Percentiles rank a stretch among this genome's conserved stretches.
Evolutionary conservation across 2,797 vertebrate species (phyloP).

Genomic region (Spea hammondii): DNA sequence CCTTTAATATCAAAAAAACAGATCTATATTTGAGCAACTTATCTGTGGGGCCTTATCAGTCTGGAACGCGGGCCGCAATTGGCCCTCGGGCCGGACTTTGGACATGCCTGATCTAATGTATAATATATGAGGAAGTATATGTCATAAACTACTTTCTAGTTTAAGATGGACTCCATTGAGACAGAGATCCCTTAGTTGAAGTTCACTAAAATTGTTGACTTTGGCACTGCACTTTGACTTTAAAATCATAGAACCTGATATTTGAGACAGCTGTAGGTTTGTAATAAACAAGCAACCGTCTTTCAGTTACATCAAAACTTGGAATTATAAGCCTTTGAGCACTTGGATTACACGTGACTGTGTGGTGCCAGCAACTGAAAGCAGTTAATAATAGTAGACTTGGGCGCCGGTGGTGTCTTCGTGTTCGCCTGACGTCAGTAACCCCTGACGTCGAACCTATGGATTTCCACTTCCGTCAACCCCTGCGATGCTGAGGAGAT

Average conservation of each 20-base stretch:
- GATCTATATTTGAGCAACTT: too few relatives aligned
- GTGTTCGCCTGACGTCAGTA: too few relatives aligned
- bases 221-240: background rate
- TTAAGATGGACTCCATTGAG: background rate
- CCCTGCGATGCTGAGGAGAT: too few relatives aligned
- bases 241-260: constrained; percentile 1
- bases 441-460: too few relatives aligned
- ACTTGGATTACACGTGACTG: background rate
- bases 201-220: constrained; percentile 5
- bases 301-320: background rate
- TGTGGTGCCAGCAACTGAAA: background rate
- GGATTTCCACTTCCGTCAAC: too few relatives aligned
- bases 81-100: too few relatives aligned
- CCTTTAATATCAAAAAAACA: too few relatives aligned
- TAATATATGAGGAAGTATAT: background rate
- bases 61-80: too few relatives aligned
- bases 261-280: background rate
- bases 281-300: background rate
- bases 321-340: background rate
- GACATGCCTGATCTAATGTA: background rate
- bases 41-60: too few relatives aligned
- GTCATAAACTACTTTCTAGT: background rate
- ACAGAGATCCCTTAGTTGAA: constrained; percentile 13
- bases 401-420: too few relatives aligned
- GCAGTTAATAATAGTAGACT: too few relatives aligned